Percentiles rank a stretch among this genome's conserved stretches.
Conservation (phyloP, 1,140 invertebrate genomes). For the Atopsyche davidsoni region DNA sequence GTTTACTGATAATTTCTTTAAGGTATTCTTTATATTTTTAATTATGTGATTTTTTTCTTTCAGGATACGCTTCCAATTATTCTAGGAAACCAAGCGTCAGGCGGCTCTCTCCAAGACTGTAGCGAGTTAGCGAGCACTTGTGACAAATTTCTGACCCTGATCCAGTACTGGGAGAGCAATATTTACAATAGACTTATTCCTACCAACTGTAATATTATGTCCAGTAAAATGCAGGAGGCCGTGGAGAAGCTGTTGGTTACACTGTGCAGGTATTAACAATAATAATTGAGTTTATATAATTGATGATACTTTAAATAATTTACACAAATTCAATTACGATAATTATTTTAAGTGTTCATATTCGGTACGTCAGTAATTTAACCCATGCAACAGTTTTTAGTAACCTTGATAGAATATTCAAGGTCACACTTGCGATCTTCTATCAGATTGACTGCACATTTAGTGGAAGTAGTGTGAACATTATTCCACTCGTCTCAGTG, state of each 20-base stretch:
- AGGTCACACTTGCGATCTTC: too few relatives aligned
- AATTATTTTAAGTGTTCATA: too few relatives aligned
- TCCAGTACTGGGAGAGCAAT: conserved; percentile 44
- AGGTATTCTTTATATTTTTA: conserved; percentile 2
- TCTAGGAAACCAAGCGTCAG: conserved; percentile 35
- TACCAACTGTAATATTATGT: conserved; percentile 29
- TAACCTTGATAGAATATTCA: too few relatives aligned
- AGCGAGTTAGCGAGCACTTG: conserved; percentile 40
- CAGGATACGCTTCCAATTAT: conserved; percentile 41
- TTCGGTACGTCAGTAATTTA: too few relatives aligned
- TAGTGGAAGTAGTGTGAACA: too few relatives aligned
- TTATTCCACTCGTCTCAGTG: too few relatives aligned
- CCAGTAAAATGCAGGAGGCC: conserved; percentile 32
- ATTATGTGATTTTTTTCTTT: conserved; percentile 13
- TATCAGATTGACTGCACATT: too few relatives aligned
- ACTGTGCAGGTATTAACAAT: conserved; percentile 38
- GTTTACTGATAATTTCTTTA: too few relatives aligned
- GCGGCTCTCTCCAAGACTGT: conserved; percentile 11
- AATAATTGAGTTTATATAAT: too few relatives aligned
- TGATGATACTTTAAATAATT: too few relatives aligned
- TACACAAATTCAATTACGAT: too few relatives aligned
- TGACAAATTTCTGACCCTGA: conserved; percentile 41
- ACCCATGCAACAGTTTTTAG: too few relatives aligned
- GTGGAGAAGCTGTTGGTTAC: conserved; percentile 38
- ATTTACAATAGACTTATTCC: conserved; percentile 33